phyloP scores from a whole-genome alignment of 2,113 vertebrate genomes.

The Phasianus colchicus region DNA sequence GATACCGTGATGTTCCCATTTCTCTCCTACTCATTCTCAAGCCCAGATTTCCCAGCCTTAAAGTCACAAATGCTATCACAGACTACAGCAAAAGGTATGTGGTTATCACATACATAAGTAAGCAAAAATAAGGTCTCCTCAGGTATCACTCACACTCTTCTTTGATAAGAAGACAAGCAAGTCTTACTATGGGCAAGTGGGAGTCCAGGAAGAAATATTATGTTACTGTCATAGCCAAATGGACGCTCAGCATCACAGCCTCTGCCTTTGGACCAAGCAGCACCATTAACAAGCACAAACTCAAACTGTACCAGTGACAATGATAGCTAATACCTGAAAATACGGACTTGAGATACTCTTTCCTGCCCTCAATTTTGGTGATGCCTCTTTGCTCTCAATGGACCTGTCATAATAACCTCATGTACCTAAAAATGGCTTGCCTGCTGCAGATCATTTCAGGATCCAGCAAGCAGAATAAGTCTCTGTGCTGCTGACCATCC shows the following conservation, averaged over 20 bases:
- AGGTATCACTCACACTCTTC: neutral
- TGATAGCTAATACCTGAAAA: neutral
- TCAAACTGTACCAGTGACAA: neutral
- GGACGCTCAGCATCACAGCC: neutral
- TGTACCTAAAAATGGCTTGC: neutral
- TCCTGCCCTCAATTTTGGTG: neutral
- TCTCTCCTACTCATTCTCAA: neutral
- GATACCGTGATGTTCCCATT: neutral
- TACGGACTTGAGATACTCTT: neutral
- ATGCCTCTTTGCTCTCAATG: neutral
- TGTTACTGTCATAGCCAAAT: neutral
- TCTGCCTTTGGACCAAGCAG: neutral
- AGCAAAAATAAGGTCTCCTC: constrained; percentile 1
- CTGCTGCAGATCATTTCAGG: neutral
- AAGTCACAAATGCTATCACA: neutral
- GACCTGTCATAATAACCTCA: neutral
- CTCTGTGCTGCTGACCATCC: neutral
- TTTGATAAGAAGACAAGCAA: neutral
- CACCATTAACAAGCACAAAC: neutral
- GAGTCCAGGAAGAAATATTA: neutral
- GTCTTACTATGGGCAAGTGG: neutral
- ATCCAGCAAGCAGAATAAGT: neutral
- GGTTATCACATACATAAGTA: neutral
- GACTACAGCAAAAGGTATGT: neutral
- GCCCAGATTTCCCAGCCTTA: neutral